A percentile compares a stretch with the other conserved stretches of the same genome.
Evolutionary conservation across 2,113 vertebrate species (phyloP).

Genomic region (Oceanites oceanicus): DNA sequence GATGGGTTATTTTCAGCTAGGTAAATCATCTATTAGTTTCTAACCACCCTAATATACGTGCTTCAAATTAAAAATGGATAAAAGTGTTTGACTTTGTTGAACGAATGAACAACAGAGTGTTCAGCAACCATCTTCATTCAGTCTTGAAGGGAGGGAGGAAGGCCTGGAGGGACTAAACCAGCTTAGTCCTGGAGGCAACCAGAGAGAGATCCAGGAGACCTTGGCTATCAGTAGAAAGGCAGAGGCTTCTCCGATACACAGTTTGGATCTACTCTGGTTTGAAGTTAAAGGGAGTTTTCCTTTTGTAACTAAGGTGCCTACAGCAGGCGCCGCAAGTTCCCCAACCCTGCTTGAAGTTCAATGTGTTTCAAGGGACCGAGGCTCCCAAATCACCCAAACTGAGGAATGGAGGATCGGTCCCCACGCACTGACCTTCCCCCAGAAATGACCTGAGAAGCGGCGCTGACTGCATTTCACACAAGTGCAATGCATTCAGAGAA

Average conservation of each 20-base stretch:
- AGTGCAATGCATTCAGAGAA: background rate
- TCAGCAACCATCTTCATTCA: background rate
- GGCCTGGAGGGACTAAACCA: background rate
- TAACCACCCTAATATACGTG: background rate
- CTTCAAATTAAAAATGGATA: background rate
- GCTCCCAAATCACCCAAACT: background rate
- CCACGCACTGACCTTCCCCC: background rate
- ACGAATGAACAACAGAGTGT: background rate
- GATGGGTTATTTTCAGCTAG: background rate
- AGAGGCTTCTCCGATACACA: background rate
- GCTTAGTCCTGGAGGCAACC: background rate
- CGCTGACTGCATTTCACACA: background rate
- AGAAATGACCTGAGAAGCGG: background rate
- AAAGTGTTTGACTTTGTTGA: background rate
- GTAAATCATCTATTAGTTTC: background rate
- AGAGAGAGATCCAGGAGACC: background rate
- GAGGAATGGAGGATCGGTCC: background rate
- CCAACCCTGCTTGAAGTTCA: background rate
- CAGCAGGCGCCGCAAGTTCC: background rate
- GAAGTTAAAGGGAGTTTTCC: background rate
- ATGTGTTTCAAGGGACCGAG: background rate
- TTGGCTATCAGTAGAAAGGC: background rate
- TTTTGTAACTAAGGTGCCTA: background rate
- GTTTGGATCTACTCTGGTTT: background rate
- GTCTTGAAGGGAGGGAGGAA: background rate